These are phyloP conservation scores for Pelobates cultripes DNA, from an alignment of 2,797 vertebrate species.

Conservation along the genomic window DNA sequence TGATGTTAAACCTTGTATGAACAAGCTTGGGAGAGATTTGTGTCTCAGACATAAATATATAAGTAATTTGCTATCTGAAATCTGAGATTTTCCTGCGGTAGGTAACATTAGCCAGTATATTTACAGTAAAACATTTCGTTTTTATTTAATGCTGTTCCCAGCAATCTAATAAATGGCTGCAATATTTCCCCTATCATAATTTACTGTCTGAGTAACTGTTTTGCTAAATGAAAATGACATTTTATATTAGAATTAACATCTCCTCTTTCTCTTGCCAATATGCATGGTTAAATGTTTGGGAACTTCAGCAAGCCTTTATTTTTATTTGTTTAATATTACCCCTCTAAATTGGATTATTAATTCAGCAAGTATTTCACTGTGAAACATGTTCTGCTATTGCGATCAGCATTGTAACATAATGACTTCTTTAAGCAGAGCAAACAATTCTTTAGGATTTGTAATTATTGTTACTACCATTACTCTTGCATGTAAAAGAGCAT, in stretches of 20 bases:
- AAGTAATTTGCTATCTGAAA: background rate
- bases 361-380: background rate
- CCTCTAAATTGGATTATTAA: background rate
- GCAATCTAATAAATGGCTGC: background rate
- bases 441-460: background rate
- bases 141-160: background rate
- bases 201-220: background rate
- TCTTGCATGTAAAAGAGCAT: slow-evolving; percentile 16
- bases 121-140: background rate
- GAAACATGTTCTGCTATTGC: background rate
- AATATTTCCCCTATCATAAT: background rate
- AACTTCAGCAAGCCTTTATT: background rate
- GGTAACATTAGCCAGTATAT: background rate
- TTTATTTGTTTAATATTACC: background rate
- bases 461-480: slow-evolving; percentile 9
- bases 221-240: background rate
- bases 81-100: background rate
- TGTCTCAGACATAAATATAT: background rate
- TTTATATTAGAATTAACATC: background rate
- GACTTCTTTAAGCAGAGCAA: no score
- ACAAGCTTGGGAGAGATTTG: background rate
- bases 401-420: background rate
- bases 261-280: background rate
- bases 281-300: background rate
- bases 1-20: background rate